A percentile compares a stretch with the other conserved stretches of the same genome.
These are phyloP conservation scores for Epinephelus moara DNA, from an alignment of 2,113 vertebrate genomes.

Conservation along the genomic window DNA sequence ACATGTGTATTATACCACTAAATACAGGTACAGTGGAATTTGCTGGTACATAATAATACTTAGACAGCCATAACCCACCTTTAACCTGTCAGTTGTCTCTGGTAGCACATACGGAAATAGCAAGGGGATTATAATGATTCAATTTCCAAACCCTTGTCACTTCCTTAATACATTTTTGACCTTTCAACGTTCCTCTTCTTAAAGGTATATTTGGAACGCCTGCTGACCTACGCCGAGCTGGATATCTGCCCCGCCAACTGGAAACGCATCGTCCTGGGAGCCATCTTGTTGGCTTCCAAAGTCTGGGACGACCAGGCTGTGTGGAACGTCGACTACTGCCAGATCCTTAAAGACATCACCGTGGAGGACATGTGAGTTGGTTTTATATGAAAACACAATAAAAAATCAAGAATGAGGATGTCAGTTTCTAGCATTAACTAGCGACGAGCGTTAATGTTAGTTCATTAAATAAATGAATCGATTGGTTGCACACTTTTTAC, in stretches of 20 bases:
- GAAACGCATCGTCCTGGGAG: constrained; percentile 97
- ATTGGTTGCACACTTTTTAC: too few relatives aligned
- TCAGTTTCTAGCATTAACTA: too few relatives aligned
- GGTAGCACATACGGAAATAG: neutral
- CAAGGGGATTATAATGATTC: neutral
- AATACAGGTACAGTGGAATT: neutral
- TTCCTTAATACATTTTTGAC: neutral
- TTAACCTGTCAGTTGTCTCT: neutral
- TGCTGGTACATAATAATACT: neutral
- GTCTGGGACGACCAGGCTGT: constrained; percentile 99
- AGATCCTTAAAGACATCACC: constrained; percentile 96
- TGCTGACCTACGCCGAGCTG: constrained; percentile 98
- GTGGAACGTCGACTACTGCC: constrained; percentile 99
- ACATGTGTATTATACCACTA: neutral
- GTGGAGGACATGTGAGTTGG: constrained; percentile 94
- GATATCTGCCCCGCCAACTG: constrained; percentile 98
- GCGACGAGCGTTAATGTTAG: too few relatives aligned
- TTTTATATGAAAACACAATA: neutral
- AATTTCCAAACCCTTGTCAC: neutral
- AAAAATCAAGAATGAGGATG: neutral
- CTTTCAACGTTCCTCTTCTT: neutral
- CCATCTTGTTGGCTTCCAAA: constrained; percentile 97
- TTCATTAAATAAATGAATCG: too few relatives aligned
- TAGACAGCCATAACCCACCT: neutral
- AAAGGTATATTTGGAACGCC: constrained; percentile 97